These are phyloP conservation scores for Triplophysa dalaica DNA, from an alignment of 2,113 vertebrate genomes.

Conservation along the genomic window DNA sequence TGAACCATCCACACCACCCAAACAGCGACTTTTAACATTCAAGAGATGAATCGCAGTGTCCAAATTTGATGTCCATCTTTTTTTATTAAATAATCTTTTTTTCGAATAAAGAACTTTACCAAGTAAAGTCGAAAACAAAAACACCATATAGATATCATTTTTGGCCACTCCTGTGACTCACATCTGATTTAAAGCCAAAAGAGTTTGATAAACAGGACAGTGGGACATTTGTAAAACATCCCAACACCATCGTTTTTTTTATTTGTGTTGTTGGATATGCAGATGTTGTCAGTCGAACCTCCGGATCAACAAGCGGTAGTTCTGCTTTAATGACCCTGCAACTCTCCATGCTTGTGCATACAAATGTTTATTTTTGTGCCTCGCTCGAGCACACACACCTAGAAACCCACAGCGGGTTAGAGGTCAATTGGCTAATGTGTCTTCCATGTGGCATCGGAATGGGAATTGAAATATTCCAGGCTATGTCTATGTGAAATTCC, in stretches of 20 bases:
- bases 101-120: too few relatives aligned
- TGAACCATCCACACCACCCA: too few relatives aligned
- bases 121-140: too few relatives aligned
- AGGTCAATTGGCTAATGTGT: constrained; percentile 12
- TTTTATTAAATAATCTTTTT: too few relatives aligned
- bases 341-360: constrained; percentile 45
- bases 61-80: too few relatives aligned
- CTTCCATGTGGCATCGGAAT: constrained; percentile 26
- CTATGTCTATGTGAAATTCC: constrained; percentile 8
- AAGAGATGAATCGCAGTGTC: too few relatives aligned
- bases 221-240: background rate
- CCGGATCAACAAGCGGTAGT: background rate
- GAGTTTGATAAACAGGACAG: too few relatives aligned
- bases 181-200: background rate
- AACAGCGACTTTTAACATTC: too few relatives aligned
- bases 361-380: constrained; percentile 32
- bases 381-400: background rate
- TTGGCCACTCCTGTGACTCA: too few relatives aligned
- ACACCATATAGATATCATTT: too few relatives aligned
- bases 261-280: constrained; percentile 12
- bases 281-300: constrained; percentile 18
- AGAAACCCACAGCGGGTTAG: constrained; percentile 24
- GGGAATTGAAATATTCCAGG: constrained; percentile 36
- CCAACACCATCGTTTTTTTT: background rate
- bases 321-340: background rate